These are phyloP conservation scores for Cryptotermes secundus DNA, from an alignment of 1,140 invertebrate genomes.

Conservation along the genomic window DNA sequence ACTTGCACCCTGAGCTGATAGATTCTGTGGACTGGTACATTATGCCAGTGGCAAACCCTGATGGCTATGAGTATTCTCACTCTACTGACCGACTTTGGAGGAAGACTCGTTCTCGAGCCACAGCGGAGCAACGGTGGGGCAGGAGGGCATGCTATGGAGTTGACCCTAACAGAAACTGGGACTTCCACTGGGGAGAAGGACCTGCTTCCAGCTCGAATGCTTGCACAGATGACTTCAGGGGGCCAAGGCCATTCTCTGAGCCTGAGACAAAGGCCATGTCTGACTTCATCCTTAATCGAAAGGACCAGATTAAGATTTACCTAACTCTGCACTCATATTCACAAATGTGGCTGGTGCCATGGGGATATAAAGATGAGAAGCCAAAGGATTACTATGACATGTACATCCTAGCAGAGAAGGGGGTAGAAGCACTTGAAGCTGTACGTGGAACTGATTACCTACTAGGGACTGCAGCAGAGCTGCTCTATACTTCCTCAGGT, in stretches of 20 bases:
- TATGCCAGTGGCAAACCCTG: slow-evolving; percentile 62
- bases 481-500: slow-evolving; percentile 39
- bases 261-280: slow-evolving; percentile 65
- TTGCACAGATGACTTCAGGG: slow-evolving; percentile 72
- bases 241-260: slow-evolving; percentile 70
- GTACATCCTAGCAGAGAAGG: slow-evolving; percentile 35
- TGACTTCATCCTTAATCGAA: slow-evolving; percentile 54
- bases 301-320: slow-evolving; percentile 66
- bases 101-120: slow-evolving; percentile 51
- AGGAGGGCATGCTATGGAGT: slow-evolving; percentile 54
- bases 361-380: slow-evolving; percentile 72
- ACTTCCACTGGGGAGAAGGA: slow-evolving; percentile 57
- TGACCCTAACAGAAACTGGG: slow-evolving; percentile 71
- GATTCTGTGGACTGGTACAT: slow-evolving; percentile 60
- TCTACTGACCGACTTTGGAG: slow-evolving; percentile 49
- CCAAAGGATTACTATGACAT: slow-evolving; percentile 40
- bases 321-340: slow-evolving; percentile 68
- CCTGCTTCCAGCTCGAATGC: slow-evolving; percentile 54
- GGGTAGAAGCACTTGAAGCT: slow-evolving; percentile 39
- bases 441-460: slow-evolving; percentile 42
- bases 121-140: slow-evolving; percentile 23
- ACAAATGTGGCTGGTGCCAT: slow-evolving; percentile 83
- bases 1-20: slow-evolving; percentile 52
- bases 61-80: slow-evolving; percentile 67
- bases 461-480: slow-evolving; percentile 40